Conservation (phyloP, 2,113 vertebrate genomes). For the Hirundichthys speculiger region DNA sequence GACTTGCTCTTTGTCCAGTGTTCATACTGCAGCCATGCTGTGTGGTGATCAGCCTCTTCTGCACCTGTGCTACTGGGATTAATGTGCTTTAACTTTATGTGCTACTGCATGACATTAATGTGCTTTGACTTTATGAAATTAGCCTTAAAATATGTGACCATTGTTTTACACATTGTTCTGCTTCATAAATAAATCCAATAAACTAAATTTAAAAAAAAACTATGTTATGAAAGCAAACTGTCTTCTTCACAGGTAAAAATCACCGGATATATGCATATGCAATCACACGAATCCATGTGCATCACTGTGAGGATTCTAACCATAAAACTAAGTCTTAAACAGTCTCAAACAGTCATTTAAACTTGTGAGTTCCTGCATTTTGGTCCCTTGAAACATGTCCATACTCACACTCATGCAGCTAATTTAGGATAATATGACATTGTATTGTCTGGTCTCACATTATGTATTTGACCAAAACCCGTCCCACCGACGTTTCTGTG, state of each 20-base stretch:
- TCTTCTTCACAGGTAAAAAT: background rate
- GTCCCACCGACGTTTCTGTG: constrained; percentile 32
- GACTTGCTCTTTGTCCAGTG: too few relatives aligned
- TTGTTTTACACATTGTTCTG: background rate
- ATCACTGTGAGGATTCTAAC: background rate
- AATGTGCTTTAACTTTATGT: background rate
- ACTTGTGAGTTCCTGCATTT: background rate
- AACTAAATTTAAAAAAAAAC: too few relatives aligned
- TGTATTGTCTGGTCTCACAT: constrained; percentile 24
- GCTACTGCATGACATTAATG: too few relatives aligned
- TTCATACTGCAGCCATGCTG: too few relatives aligned
- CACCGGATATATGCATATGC: too few relatives aligned
- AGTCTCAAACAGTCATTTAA: background rate
- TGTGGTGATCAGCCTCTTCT: too few relatives aligned
- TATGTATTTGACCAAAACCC: constrained; percentile 49
- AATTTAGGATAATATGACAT: constrained; percentile 30
- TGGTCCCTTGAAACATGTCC: background rate
- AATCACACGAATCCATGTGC: background rate
- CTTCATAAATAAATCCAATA: constrained; percentile 5
- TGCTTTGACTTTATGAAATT: background rate
- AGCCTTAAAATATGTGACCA: constrained; percentile 22
- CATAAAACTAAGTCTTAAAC: background rate
- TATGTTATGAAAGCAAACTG: background rate
- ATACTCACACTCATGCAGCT: constrained; percentile 15
- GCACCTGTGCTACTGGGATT: constrained; percentile 29